Base-by-base conservation (phyloP, 2,113 vertebrate genomes). In the Etia nguti region DNA sequence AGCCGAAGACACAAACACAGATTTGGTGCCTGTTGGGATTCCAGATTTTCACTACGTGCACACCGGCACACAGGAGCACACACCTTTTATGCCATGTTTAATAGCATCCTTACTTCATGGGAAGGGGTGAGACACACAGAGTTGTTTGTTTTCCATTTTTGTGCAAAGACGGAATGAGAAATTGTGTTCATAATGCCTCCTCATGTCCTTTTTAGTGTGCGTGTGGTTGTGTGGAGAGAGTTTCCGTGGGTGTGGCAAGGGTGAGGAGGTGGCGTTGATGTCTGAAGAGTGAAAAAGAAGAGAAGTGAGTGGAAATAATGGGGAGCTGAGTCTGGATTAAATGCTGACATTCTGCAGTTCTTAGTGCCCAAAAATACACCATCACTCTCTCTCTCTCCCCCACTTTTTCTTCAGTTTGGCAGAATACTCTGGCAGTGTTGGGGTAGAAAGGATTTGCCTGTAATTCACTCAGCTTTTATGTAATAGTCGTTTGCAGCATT, bases 381-480 rank as follows among this genome's bases (percentile, higher is more conserved):
- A 57, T 80, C 60, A 79, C 34, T 59, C 79, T 59, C 50, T 36
- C 86, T 22, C 8, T 73, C 83, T 15, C 36, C 36, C 11, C 52
- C 84, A 85, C 80, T 83, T 75, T 65, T 81, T 86, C 50, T 41
- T 52, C 34, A 52, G 88, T 92, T 88, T 94, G 90, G 90, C 88
- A 87, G 79, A 46, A 73, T 52, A 60, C 82, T 93, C 87, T 89
- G 88, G 86, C 91, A 93, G 86, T 91, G 92, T 92, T 86, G 82
- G 88, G 90, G 93, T 89, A 93, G 92, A 93, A 91, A 93, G 91
- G 94, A 96, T 96, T 96, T 95, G 93, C 93, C 91, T 92, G 91
- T 93, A 95, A 95, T 88, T 96, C 91, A 95, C 93, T 93, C 88
- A 86, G 89, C 91, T 93, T 96, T 94, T 92, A 92, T 93, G 93